Evolutionary conservation across 92 coral and sea anemone genomes (phyloP), one percentile per base, ranked within the genome.

Genomic region (Siderastrea siderea): DNA sequence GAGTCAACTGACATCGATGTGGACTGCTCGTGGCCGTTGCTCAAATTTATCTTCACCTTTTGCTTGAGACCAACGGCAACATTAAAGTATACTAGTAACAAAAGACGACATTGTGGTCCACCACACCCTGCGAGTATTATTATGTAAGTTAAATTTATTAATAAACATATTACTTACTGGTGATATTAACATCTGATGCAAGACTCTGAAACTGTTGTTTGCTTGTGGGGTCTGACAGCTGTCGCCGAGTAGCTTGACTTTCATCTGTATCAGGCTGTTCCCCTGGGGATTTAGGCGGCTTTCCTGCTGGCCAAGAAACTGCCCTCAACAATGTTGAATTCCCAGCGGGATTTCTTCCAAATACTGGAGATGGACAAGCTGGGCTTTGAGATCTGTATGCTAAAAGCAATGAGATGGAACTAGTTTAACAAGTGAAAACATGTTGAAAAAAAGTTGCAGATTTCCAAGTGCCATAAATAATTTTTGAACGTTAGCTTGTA

Each of bases 361-460:
- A 76, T 2, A 92, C 87, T 13, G 98, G 94, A 1, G 94, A 90
- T 47, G 90, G 79, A 14, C 79, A 71, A 6, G 93, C 94, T 47
- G 98, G 98, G 71, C 98, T 95, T 68, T 95, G 96, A 4, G 94
- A 93, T 54, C 96, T 86, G 77, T 81, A 88, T 11, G 90, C 98
- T 95, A 66, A 58, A 17, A 48, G 12, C 5, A 58, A 58, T 9
- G 38, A 11, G 53, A 14, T 71, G n/a, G 72, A 67, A 67, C 16
- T 3, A 43, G 44, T 67, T 17, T 10, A 67, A 2, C 8, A 19
- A 67, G 47, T 7, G 62, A 15, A 4, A 58, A 58, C 62, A 10
- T 15, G 3, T 10, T 13, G 66, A 4, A 61, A 2, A 9, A 19
- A 14, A 43, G 47, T 7, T 3, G 10, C 11, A 68, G 74, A 53